Evolutionary conservation across 2,888 invertebrate genomes (phyloP), one percentile per base, ranked within the genome.

Genomic region (Caenorhabditis sp.): DNA sequence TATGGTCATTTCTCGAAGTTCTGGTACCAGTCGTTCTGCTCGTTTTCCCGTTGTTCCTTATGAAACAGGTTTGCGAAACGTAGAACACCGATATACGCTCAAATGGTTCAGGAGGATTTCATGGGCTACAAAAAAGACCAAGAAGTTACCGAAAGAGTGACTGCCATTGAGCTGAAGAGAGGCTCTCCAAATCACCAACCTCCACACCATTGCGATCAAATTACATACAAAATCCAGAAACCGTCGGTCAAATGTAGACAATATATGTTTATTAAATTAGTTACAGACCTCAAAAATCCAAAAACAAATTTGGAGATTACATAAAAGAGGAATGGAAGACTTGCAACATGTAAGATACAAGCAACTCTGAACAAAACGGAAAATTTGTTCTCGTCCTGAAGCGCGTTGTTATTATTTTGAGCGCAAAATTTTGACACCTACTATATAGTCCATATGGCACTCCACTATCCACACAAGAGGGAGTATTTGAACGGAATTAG

Each of bases 1-100:
- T 61, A 8, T 70, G 70, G 70, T 61, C 70, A 9, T 35, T 53
- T n/a, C 53, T 70, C 70, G 70, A 70, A 53, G 40, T 70, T 15
- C 61, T 70, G 51, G 37, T 61, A 24, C 70, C 70, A 1, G 61
- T 70, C n/a, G 1, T 53, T 26, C 61, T 70, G 15, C 70, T 70
- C 51, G 24, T 70, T 3, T 28, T 58, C 24, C 70, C 70, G 8
- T 6, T 70, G 24, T 61, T 61, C 28, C n/a, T n/a, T n/a, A n/a
- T n/a, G n/a, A n/a, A n/a, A n/a, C n/a, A n/a, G n/a, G n/a, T n/a
- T n/a, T n/a, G n/a, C n/a, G n/a, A n/a, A n/a, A n/a, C n/a, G n/a
- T n/a, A n/a, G n/a, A n/a, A n/a, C n/a, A n/a, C n/a, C n/a, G n/a
- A n/a, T n/a, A n/a, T n/a, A n/a, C n/a, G n/a, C n/a, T n/a, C n/a